Evolutionary conservation across 2,797 vertebrate species (phyloP).

Genomic region (Thalassophryne amazonica): DNA sequence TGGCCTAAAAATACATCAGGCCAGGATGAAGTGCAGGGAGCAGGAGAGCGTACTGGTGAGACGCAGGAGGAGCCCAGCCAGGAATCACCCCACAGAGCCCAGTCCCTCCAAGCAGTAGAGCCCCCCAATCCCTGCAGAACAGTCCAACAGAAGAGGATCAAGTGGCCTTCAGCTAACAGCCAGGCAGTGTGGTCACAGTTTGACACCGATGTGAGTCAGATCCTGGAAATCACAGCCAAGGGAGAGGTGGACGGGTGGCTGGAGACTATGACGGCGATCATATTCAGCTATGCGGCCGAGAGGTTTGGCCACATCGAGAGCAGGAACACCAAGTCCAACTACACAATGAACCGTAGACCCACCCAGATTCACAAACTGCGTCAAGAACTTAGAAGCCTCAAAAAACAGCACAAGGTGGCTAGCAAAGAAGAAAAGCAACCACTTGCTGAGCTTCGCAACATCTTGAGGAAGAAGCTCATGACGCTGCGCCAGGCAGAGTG

Average conservation of each 20-base stretch:
- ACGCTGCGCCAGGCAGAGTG: conserved; percentile 5
- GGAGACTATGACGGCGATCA: neutral
- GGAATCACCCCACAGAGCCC: neutral
- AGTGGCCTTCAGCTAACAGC: neutral
- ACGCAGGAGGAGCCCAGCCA: neutral
- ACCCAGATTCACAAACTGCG: neutral
- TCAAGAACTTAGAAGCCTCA: neutral
- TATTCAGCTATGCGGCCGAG: neutral
- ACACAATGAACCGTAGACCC: neutral
- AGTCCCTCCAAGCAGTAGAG: neutral
- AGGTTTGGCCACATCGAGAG: neutral
- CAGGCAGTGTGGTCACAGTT: too few species aligned
- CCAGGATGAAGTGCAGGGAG: neutral
- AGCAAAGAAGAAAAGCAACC: neutral
- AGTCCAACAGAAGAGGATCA: neutral
- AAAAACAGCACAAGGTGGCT: conserved; percentile 3
- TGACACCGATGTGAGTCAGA: neutral
- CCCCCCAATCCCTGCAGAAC: neutral
- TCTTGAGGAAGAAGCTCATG: conserved; percentile 7
- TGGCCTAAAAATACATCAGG: too few species aligned
- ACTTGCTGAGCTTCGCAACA: neutral
- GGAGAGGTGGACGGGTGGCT: neutral
- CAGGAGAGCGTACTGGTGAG: neutral
- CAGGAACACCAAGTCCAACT: neutral
- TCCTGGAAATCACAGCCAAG: neutral